Base-by-base conservation (phyloP, 2,888 invertebrate genomes). In the Lapara coniferarum region DNA sequence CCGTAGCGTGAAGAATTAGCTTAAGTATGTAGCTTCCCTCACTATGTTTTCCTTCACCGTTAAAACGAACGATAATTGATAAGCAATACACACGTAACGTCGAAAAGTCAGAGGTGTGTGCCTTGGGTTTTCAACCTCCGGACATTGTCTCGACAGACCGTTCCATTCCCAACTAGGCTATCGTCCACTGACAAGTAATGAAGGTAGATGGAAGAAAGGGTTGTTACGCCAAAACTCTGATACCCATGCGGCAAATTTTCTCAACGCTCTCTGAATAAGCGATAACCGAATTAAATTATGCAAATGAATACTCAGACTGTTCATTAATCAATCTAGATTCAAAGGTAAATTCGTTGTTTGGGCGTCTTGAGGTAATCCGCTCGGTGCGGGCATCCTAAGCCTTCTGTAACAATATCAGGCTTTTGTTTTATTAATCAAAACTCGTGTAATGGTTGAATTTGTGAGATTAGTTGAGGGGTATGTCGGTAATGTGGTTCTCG, bases 311-410 rank as follows among this genome's bases (percentile, higher is more conserved):
- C 56, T 25, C 25, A 19, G 13, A 10, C 13, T 6, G 49, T 19
- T 19, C 63, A 16, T 25, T 63, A 63, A 63, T 63, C 63, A 46
- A 49, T 63, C 63, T 49, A 63, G 5, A 13, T 63, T 63, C 63
- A 63, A 49, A 49, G 46, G 46, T 49, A 46, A 59, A 10, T 16
- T n/a, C 49, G 63, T 63, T 63, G 63, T 49, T 56, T 59, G 44
- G 59, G 10, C 16, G 16, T 49, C 19, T 13, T 19, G n/a, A 19
- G 6, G 57, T 63, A 63, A 63, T 63, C 63, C 49, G 63, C 5
- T 19, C 13, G 10, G 13, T 16, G 10, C 10, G 1, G 46, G 19
- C 13, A n/a, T 6, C 53, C 12, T 59, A 49, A 49, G 46, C 49
- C 49, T 37, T 37, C 37, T 19, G 13, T 63, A 19, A 46, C 12